phyloP scores from a whole-genome alignment of 2,888 invertebrate species.

The Acrocera orbiculus region DNA sequence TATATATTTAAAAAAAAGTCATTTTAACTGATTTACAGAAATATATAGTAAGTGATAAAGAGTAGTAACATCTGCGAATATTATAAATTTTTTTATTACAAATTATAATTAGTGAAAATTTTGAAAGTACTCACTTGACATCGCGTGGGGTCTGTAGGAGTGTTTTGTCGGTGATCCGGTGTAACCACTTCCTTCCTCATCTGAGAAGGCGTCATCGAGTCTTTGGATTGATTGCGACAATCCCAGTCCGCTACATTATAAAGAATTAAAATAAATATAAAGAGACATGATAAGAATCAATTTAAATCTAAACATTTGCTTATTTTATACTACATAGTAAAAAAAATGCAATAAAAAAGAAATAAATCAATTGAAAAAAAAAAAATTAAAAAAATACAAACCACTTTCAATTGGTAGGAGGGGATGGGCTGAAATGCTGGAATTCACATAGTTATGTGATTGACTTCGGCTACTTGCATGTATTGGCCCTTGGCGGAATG shows the following conservation, averaged over 20 bases:
- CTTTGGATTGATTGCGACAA: conserved; percentile 32
- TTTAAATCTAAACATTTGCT: conserved; percentile 9
- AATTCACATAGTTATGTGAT: conserved; percentile 53
- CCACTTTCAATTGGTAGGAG: conserved; percentile 76
- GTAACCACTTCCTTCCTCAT: conserved; percentile 58
- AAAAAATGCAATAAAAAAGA: conserved; percentile 17
- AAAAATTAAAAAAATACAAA: conserved; percentile 32
- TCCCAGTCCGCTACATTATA: conserved; percentile 31
- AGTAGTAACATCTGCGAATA: too few relatives aligned
- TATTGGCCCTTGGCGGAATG: conserved; percentile 60
- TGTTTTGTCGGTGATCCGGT: conserved; percentile 33
- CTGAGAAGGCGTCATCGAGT: conserved; percentile 66
- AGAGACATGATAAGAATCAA: conserved; percentile 6
- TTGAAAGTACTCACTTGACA: conserved; percentile 32
- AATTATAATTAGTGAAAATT: background rate
- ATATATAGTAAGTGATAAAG: too few relatives aligned
- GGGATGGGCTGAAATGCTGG: conserved; percentile 85
- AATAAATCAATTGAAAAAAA: conserved; percentile 16
- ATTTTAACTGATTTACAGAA: too few relatives aligned
- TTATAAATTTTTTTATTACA: too few relatives aligned
- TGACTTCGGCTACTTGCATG: conserved; percentile 35
- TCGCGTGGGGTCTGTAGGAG: conserved; percentile 35
- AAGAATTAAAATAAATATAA: background rate
- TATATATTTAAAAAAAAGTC: too few relatives aligned
- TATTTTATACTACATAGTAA: conserved; percentile 12